phyloP scores from a whole-genome alignment of 1,140 invertebrate genomes.

The Anastatus disparis region DNA sequence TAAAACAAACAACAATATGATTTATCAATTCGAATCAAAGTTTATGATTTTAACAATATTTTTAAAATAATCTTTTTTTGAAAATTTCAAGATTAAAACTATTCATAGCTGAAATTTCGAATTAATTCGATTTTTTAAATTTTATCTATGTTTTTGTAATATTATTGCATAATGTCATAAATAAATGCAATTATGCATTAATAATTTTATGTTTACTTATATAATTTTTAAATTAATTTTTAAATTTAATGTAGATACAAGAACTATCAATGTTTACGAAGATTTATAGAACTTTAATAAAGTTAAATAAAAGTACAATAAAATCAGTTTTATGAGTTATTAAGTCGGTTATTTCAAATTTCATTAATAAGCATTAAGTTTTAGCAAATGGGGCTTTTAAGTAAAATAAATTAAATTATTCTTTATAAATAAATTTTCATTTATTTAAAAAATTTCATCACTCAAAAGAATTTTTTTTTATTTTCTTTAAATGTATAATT shows the following conservation, averaged over 20 bases:
- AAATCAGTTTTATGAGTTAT: too few relatives aligned
- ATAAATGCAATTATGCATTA: not conserved
- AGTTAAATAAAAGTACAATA: slow-evolving; percentile 10
- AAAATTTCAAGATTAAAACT: not conserved
- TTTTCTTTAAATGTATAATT: too few relatives aligned
- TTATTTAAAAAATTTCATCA: too few relatives aligned
- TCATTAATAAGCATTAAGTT: not conserved
- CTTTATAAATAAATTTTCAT: too few relatives aligned
- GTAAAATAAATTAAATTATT: too few relatives aligned
- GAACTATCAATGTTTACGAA: not conserved
- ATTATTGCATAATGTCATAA: slow-evolving; percentile 11
- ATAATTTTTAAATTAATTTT: not conserved
- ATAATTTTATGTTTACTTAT: not conserved
- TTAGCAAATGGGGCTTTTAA: too few relatives aligned
- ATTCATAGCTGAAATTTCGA: not conserved
- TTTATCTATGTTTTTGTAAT: not conserved
- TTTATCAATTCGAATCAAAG: not conserved
- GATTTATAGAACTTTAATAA: slow-evolving; percentile 10
- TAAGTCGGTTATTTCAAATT: too few relatives aligned
- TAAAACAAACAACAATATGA: not conserved
- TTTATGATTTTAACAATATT: slow-evolving; percentile 3
- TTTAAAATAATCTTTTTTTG: not conserved
- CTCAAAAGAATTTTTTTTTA: too few relatives aligned
- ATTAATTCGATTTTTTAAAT: not conserved
- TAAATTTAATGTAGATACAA: not conserved